Evolutionary conservation across 1,140 invertebrate species (phyloP), one percentile per base, ranked within the genome.

Genomic region (Scaptomyza graminum): DNA sequence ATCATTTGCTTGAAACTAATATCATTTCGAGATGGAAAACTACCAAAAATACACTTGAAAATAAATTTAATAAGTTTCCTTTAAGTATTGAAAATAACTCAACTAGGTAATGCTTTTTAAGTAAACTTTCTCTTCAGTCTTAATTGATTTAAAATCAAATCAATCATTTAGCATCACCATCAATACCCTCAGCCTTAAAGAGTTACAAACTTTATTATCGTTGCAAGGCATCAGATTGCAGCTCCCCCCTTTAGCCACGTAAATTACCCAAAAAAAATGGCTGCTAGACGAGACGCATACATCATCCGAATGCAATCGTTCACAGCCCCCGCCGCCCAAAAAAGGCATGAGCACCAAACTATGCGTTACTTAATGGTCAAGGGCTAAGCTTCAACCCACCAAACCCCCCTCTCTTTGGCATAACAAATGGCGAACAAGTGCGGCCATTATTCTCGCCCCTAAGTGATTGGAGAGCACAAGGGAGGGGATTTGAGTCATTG

Each of bases 281-380:
- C 64, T 62, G 55, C 69, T 73, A 69, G 74, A 77, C 69, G 78
- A 69, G 64, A 73, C 73, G 73, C 78, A 81, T 81, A 69, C 66
- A 81, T 81, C 78, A 81, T 68, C 59, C 37, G 44, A 75, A 28
- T 54, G 64, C 31, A 60, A 68, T 68, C 65, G 64, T 62, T 56
- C 37, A 41, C 25, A 16, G 13, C 51, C 16, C 13, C 31, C 31
- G 5, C 31, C 8, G 0, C 31, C 31, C n/a, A n/a, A 34, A 43
- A 56, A 39, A n/a, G 5, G 22, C 51, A 31, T 5, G 28, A 31
- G 5, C 28, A 31, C 28, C 28, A 47, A 41, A 69, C 65, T 71
- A 46, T 79, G 76, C 64, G 74, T 81, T 69, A 81, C 73, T 81
- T 81, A 76, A 81, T 71, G 78, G 78, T 69, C 78, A 62, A 55